Evolutionary conservation across 2,113 vertebrate species (phyloP), one percentile per base, ranked within the genome.

Genomic region (Cavia aperea): DNA sequence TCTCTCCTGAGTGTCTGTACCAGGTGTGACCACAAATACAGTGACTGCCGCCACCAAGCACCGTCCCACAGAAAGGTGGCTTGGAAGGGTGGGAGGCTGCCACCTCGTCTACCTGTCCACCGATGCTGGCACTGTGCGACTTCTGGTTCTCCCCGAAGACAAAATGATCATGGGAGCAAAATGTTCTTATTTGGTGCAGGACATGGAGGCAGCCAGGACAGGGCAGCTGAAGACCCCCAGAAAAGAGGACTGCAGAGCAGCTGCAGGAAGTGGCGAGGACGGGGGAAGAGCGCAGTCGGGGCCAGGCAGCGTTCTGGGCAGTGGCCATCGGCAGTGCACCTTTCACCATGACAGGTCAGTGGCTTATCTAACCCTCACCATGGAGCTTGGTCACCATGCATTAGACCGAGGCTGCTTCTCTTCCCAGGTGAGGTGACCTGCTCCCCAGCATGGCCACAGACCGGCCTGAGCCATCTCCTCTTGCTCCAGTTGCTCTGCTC

Each of bases 41-140:
- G 73, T 4, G 73, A 16, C 1, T 13, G 39, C 72, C 31, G 43
- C 43, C 8, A 43, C 43, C 16, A 21, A 39, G n/a, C 16, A 4
- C 70, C 36, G 15, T 14, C 24, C 73, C 26, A 46, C 12, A 26
- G 43, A 49, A 49, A 18, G 23, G 13, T 24, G 15, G 73, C 23
- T 46, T 8, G 4, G 3, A 49, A 31, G 8, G 14, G 8, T 11
- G 7, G 2, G 72, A 75, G 2, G 7, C 43, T 14, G 26, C 0
- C 46, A 31, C 73, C 46, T 7, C 14, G 1, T 49, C 73, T 46
- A 9, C 73, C 26, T 31, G 16, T 13, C 15, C 73, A 51, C 21
- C 2, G 24, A 46, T 3, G 6, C 39, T 77, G 24, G 73, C 12
- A n/a, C 43, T 3, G 24, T 29, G 43, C 4, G 13, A 29, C 24